Conservation (phyloP, 2,888 invertebrate species). For the Acronicta leporina region DNA sequence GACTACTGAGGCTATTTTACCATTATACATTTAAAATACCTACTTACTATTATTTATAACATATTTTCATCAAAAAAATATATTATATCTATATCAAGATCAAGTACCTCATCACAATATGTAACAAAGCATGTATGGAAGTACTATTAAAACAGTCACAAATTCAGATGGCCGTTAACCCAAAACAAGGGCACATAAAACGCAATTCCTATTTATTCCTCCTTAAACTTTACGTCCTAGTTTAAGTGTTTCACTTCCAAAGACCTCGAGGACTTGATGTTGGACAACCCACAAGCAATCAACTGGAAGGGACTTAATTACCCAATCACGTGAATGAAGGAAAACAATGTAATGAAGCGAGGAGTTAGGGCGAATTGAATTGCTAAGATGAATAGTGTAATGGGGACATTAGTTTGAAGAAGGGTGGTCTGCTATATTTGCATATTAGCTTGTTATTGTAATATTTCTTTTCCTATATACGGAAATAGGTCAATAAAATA, state of each 20-base stretch:
- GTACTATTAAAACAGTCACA: background rate
- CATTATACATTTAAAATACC: too few species aligned
- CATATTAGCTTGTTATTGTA: background rate
- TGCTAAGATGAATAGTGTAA: conserved; percentile 24
- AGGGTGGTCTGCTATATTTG: conserved; percentile 5
- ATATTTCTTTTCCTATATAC: too few species aligned
- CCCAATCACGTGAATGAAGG: conserved; percentile 61
- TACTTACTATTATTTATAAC: too few species aligned
- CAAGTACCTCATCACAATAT: background rate
- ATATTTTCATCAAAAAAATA: too few species aligned
- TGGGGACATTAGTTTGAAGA: conserved; percentile 12
- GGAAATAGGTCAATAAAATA: too few species aligned
- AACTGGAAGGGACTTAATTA: conserved; percentile 67
- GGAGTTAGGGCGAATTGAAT: conserved; percentile 40
- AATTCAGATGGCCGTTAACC: conserved; percentile 3
- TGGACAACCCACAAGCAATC: conserved; percentile 69
- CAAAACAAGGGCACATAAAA: conserved; percentile 30
- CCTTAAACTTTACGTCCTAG: conserved; percentile 35
- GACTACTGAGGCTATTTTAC: too few species aligned
- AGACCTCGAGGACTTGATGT: conserved; percentile 59
- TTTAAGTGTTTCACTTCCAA: conserved; percentile 30
- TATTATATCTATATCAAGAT: too few species aligned
- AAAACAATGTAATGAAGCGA: conserved; percentile 66
- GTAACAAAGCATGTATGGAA: background rate
- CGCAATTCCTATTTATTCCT: conserved; percentile 33